phyloP scores from a whole-genome alignment of 2,113 vertebrate genomes.

The Neodon shergylaensis region DNA sequence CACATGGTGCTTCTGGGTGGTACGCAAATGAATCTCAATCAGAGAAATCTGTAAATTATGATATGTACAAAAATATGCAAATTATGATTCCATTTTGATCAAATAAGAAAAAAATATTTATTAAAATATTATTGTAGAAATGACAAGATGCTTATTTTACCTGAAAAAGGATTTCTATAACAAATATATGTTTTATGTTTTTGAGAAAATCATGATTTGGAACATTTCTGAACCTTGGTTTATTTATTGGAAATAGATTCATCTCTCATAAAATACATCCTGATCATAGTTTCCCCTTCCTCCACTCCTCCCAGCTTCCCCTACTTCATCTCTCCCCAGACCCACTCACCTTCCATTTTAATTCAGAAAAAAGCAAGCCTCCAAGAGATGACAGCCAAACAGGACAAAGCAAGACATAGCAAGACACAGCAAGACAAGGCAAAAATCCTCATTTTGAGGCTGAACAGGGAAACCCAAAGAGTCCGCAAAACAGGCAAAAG shows the following conservation, averaged over 20 bases:
- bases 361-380: background rate
- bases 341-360: background rate
- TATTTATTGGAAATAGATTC: background rate
- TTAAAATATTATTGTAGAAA: background rate
- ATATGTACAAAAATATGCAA: background rate
- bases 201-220: background rate
- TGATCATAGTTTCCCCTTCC: background rate
- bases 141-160: background rate
- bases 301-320: background rate
- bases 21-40: background rate
- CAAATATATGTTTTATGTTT: background rate
- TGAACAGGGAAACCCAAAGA: background rate
- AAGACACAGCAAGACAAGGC: background rate
- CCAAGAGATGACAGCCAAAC: background rate
- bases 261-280: background rate
- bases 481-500: background rate
- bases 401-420: background rate
- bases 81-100: background rate
- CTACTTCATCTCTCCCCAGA: background rate
- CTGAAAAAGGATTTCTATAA: background rate
- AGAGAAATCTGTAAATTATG: background rate
- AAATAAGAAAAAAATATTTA: background rate
- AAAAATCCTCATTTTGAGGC: background rate
- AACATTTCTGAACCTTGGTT: background rate
- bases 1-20: background rate